Evolutionary conservation across 2,113 vertebrate genomes (phyloP).

Genomic region (Copsychus sechellarum): DNA sequence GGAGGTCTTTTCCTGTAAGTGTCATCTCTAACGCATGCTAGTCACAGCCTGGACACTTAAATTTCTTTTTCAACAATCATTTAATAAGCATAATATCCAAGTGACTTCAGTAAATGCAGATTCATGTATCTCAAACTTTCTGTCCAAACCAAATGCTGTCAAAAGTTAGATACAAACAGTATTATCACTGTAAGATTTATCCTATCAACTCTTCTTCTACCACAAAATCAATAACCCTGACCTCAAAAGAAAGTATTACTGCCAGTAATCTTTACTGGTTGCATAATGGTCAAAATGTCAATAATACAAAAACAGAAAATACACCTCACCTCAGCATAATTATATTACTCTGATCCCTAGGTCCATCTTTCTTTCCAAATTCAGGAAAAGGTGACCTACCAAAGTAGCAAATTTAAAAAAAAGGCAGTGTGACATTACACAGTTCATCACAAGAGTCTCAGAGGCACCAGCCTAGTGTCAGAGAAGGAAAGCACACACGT

Average conservation of each 20-base stretch:
- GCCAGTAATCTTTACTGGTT: conserved; percentile 41
- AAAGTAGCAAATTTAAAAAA: background rate
- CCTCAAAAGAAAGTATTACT: background rate
- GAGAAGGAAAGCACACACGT: background rate
- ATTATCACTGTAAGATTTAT: background rate
- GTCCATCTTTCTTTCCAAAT: background rate
- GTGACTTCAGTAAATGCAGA: background rate
- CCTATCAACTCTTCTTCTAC: background rate
- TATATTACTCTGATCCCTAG: background rate
- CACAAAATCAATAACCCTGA: conserved; percentile 23
- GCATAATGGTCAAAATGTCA: background rate
- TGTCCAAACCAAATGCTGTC: background rate
- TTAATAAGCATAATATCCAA: background rate
- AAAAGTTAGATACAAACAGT: background rate
- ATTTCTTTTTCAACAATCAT: background rate
- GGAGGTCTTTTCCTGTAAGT: background rate
- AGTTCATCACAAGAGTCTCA: background rate
- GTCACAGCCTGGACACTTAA: background rate
- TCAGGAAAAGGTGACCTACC: background rate
- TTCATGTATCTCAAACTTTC: background rate
- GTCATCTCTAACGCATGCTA: background rate
- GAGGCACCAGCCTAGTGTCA: background rate
- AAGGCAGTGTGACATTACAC: background rate
- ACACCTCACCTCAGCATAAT: background rate
- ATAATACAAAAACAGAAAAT: conserved; percentile 22